A percentile compares a stretch with the other conserved stretches of the same genome.
Evolutionary conservation across 1,140 invertebrate species (phyloP).

Genomic region (Drosophila baimaii): DNA sequence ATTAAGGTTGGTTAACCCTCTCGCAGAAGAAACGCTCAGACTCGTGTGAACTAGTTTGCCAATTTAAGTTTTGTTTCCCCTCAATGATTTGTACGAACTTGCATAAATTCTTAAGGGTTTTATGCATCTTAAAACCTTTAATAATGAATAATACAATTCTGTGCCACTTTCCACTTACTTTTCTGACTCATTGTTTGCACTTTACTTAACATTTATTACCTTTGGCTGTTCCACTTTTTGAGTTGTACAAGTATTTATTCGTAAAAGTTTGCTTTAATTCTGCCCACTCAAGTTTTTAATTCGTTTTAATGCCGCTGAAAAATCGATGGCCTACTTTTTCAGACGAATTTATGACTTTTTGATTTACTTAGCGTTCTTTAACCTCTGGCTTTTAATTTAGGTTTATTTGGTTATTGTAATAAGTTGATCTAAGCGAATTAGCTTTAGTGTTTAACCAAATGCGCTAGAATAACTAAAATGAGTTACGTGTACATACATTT

Average conservation of each 20-base stretch:
- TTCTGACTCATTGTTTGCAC: conserved; percentile 2
- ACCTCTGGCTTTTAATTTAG: not conserved
- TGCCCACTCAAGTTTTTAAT: conserved; percentile 18
- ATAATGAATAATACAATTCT: not conserved
- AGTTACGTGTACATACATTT: too few relatives aligned
- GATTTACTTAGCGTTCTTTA: not conserved
- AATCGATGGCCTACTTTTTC: conserved; percentile 11
- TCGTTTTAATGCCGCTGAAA: not conserved
- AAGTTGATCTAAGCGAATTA: not conserved
- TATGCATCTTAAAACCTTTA: not conserved
- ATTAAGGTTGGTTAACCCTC: conserved; percentile 52
- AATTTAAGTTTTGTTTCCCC: conserved; percentile 1
- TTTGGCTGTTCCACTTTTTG: conserved; percentile 9
- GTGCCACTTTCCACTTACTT: conserved; percentile 8
- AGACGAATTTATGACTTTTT: too few relatives aligned
- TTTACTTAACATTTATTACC: conserved; percentile 9
- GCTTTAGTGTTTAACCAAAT: too few relatives aligned
- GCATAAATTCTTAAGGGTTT: not conserved
- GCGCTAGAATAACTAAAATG: too few relatives aligned
- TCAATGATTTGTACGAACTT: not conserved
- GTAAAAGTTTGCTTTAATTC: conserved; percentile 4
- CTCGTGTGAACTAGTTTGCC: conserved; percentile 46
- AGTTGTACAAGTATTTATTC: conserved; percentile 3
- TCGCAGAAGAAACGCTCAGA: not conserved
- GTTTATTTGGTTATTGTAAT: not conserved